Evolutionary conservation across 53 echinoderm and acorn worm genomes (phyloP), one percentile per base, ranked within the genome.

Genomic region (Arbacia lixula): DNA sequence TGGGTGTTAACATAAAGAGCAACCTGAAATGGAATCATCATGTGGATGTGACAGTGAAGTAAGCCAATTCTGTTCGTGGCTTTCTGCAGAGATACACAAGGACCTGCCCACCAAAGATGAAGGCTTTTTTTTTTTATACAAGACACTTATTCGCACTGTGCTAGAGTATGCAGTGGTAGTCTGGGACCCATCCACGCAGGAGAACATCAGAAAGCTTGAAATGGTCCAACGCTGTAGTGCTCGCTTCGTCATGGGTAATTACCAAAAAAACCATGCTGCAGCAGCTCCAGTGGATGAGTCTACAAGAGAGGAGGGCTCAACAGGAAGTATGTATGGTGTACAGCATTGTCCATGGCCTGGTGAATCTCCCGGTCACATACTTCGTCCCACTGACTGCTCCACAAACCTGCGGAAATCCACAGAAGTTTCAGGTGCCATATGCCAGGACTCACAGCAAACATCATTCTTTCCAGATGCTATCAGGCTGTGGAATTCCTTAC

Each of bases 161-260:
- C 19, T 86, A 3, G 86, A 86, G 29, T 86, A 86, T 53, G 39
- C 86, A 6, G 43, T 17, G 3, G 36, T 77, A 19, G 40, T 86
- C n/a, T 78, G 77, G 86, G 77, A 77, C 54, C 86, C 60, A 10
- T 52, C 22, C 62, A 65, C 77, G n/a, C 30, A 60, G 22, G 76
- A 38, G 32, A 63, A 86, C 65, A 77, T 86, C 39, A 26, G 65
- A 26, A 86, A 86, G 66, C 12, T 85, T 24, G 76, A 86, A 36
- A 86, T 86, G 86, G 86, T 77, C 8, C 77, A 86, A 32, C 65
- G 86, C 20, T 63, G 56, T 16, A 63, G 42, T 63, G 76, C 76
- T 39, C 76, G 65, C 12, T 77, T 77, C 26, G 86, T 86, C 50
- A 32, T 60, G 17, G 50, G 36, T 26, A 65, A 86, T 77, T 63